Conservation (phyloP, 2,797 vertebrate genomes). For the Enteromius viviparus region DNA sequence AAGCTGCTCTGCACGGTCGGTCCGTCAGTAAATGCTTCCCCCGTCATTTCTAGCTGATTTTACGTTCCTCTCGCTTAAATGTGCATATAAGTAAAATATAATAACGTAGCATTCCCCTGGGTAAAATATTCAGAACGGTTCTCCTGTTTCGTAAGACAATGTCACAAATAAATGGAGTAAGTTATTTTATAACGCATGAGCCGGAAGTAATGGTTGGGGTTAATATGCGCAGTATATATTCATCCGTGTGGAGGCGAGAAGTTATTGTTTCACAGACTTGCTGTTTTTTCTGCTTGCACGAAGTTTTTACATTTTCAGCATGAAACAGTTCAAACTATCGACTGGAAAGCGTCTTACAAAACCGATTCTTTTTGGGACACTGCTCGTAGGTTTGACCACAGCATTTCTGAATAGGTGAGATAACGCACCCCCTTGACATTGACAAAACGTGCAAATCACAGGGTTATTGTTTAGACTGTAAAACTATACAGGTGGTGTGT, state of each 20-base stretch:
- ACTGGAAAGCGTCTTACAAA: conserved; percentile 71
- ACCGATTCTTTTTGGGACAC: conserved; percentile 74
- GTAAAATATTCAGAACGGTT: not conserved
- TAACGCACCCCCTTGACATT: not conserved
- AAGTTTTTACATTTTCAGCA: conserved; percentile 43
- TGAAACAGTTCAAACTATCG: conserved; percentile 72
- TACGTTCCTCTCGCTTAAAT: not conserved
- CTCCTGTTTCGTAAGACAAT: not conserved
- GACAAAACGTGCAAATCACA: not conserved
- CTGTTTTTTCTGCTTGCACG: not conserved
- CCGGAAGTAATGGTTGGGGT: conserved; percentile 62
- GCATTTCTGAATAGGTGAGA: conserved; percentile 75
- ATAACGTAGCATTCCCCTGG: no score
- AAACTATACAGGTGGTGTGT: not conserved
- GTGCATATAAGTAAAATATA: no score
- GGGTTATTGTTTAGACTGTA: not conserved
- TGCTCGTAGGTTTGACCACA: conserved; percentile 69
- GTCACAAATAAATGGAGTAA: not conserved
- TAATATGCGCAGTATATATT: conserved; percentile 1
- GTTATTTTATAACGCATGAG: not conserved
- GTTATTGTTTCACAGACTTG: not conserved
- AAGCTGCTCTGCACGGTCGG: not conserved
- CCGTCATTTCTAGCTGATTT: not conserved
- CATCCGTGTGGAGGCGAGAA: conserved; percentile 22
- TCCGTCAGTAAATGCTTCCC: conserved; percentile 31